These are phyloP conservation scores for Cyprinella venusta DNA, from an alignment of 2,797 vertebrate genomes.

Conservation along the genomic window DNA sequence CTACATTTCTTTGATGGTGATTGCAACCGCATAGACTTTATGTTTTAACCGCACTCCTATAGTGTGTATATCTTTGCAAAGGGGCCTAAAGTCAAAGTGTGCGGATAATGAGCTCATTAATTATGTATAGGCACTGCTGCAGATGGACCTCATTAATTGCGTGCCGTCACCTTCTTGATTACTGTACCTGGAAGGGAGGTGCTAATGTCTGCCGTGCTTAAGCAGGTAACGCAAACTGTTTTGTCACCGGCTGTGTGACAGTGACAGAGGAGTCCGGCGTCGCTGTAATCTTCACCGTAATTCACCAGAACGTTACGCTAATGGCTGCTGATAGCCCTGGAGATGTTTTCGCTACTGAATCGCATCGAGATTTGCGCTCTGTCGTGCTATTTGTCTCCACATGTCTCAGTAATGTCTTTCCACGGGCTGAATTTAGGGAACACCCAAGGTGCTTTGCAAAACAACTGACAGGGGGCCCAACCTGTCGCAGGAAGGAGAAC, in stretches of 20 bases:
- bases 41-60: constrained; percentile 62
- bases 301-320: constrained; percentile 82
- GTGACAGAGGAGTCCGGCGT: constrained; percentile 76
- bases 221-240: constrained; percentile 83
- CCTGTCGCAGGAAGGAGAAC: constrained; percentile 74
- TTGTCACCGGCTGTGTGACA: constrained; percentile 80
- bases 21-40: constrained; percentile 16
- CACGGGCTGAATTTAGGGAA: constrained; percentile 82
- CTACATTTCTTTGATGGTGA: neutral
- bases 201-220: constrained; percentile 86
- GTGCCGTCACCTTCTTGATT: constrained; percentile 83
- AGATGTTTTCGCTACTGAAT: constrained; percentile 86
- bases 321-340: constrained; percentile 81
- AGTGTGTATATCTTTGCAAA: constrained; percentile 50
- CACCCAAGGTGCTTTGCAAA: constrained; percentile 83
- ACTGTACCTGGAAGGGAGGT: constrained; percentile 84
- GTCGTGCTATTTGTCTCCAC: constrained; percentile 80
- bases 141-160: constrained; percentile 89
- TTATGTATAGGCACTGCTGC: constrained; percentile 82
- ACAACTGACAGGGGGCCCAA: constrained; percentile 71
- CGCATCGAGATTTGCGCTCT: constrained; percentile 83
- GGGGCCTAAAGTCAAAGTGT: constrained; percentile 73
- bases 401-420: constrained; percentile 84
- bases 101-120: constrained; percentile 85
- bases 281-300: constrained; percentile 79